Percentiles rank a stretch among this genome's conserved stretches.
Evolutionary conservation across 2,797 vertebrate genomes (phyloP).

Genomic region (Orientallactaga sibirica): DNA sequence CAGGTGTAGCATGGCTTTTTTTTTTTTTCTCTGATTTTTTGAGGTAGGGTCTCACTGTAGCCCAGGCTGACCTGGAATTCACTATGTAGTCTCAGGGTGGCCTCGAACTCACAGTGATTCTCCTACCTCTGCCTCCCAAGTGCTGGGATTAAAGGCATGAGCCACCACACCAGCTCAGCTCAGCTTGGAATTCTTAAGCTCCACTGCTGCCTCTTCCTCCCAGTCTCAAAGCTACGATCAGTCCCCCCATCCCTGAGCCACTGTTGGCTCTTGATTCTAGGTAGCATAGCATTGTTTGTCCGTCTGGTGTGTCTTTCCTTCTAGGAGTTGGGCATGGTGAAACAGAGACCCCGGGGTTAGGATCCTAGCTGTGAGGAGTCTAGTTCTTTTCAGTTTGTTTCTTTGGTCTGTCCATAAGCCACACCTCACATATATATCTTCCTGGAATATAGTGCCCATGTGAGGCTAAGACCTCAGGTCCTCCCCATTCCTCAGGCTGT

Average conservation of each 20-base stretch:
- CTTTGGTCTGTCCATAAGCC: background rate
- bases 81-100: too few species aligned
- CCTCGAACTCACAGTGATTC: too few species aligned
- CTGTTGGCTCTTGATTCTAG: background rate
- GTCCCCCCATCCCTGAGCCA: rapidly evolving
- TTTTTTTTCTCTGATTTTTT: too few species aligned
- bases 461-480: background rate
- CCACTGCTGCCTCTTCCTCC: background rate
- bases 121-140: too few species aligned
- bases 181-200: rapidly evolving
- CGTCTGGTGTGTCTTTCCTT: background rate
- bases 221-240: background rate
- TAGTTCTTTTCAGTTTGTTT: background rate
- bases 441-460: rapidly evolving
- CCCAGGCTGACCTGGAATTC: too few species aligned
- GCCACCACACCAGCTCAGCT: too few species aligned
- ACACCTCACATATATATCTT: background rate
- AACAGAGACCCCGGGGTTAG: background rate
- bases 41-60: too few species aligned
- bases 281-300: rapidly evolving
- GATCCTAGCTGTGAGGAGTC: background rate
- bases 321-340: rapidly evolving
- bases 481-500: background rate
- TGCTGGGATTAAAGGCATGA: too few species aligned
- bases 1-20: rapidly evolving